Conservation (phyloP, 2,113 vertebrate species). For the Prinia subflava region DNA sequence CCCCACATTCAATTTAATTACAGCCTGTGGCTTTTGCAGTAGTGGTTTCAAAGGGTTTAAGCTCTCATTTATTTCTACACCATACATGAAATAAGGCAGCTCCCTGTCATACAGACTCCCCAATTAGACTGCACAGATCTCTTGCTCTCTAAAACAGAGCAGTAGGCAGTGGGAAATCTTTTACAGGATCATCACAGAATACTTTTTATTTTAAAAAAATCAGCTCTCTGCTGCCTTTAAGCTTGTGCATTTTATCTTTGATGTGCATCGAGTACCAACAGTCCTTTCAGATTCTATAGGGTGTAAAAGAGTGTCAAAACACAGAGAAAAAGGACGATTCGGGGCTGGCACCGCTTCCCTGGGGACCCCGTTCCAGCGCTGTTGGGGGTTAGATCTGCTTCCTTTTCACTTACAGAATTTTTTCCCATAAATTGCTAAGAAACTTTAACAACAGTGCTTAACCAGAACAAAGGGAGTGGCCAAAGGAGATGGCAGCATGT, state of each 20-base stretch:
- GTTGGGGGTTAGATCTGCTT: too few species aligned
- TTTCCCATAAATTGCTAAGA: too few species aligned
- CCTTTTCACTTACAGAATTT: too few species aligned
- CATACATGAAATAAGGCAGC: constrained; percentile 55
- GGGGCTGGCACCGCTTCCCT: neutral
- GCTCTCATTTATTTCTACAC: constrained; percentile 61
- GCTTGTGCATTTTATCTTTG: constrained; percentile 8
- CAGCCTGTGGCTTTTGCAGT: constrained; percentile 61
- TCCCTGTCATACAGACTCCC: constrained; percentile 46
- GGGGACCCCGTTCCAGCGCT: neutral
- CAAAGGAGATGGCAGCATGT: too few species aligned
- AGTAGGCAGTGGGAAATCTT: constrained; percentile 32
- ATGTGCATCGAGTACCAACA: neutral
- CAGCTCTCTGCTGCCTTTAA: constrained; percentile 11
- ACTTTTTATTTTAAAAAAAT: neutral
- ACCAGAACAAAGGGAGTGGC: too few species aligned
- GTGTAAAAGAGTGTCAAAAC: neutral
- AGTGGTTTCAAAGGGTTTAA: constrained; percentile 55
- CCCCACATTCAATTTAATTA: constrained; percentile 64
- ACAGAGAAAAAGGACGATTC: too few species aligned
- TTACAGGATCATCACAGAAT: constrained; percentile 42
- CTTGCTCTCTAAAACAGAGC: constrained; percentile 50
- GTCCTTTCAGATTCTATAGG: neutral
- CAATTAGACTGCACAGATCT: constrained; percentile 55
- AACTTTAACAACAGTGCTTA: too few species aligned